These are phyloP conservation scores for Callipepla californica DNA, from an alignment of 2,113 vertebrate species.

Conservation along the genomic window DNA sequence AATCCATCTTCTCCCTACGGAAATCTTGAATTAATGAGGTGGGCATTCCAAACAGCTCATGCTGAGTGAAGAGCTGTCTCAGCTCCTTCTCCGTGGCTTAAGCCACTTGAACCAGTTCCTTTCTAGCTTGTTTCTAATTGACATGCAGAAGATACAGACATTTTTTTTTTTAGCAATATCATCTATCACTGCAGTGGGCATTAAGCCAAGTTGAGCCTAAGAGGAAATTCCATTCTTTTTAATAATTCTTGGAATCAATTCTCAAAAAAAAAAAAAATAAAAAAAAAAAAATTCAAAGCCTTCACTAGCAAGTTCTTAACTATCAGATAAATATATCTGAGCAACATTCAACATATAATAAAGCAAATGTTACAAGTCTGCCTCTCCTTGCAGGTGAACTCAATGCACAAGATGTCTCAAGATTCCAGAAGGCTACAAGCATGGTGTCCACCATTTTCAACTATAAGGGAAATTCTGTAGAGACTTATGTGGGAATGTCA, in stretches of 20 bases:
- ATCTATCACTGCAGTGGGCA: not conserved
- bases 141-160: not conserved
- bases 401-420: not conserved
- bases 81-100: not conserved
- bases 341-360: fast-evolving
- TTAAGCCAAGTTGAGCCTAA: not conserved
- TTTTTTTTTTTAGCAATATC: not conserved
- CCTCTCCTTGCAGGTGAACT: slow-evolving; percentile 56
- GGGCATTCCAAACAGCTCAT: not conserved
- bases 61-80: not conserved
- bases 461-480: slow-evolving; percentile 82
- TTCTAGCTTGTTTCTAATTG: not conserved
- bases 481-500: slow-evolving; percentile 82
- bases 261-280: not conserved
- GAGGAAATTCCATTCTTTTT: not conserved
- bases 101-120: not conserved
- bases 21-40: not conserved
- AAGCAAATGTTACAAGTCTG: not conserved
- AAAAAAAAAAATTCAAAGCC: not conserved
- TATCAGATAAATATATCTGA: not conserved
- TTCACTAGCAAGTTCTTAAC: not conserved
- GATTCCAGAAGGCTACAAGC: slow-evolving; percentile 70
- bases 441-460: slow-evolving; percentile 80
- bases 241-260: not conserved
- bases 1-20: not conserved